phyloP scores from a whole-genome alignment of 2,113 vertebrate genomes.

The Aramus guarauna region DNA sequence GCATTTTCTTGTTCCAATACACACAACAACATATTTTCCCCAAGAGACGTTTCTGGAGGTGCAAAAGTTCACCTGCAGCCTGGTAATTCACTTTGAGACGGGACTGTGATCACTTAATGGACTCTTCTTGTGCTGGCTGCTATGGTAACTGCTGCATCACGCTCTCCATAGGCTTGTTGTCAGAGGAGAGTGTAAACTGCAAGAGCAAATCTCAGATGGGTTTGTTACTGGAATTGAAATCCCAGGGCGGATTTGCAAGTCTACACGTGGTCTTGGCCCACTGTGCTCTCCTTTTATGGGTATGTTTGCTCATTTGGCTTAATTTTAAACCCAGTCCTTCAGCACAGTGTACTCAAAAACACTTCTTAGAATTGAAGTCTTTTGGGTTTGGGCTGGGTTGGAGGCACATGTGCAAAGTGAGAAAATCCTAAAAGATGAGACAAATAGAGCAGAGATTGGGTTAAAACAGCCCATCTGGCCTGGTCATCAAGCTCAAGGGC shows the following conservation, averaged over 20 bases:
- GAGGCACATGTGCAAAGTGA: background rate
- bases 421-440: background rate
- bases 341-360: background rate
- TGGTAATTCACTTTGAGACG: conserved; percentile 52
- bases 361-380: background rate
- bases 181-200: background rate
- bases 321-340: background rate
- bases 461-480: background rate
- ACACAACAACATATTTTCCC: conserved; percentile 1
- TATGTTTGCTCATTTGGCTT: conserved; percentile 9
- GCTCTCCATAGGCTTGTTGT: conserved; percentile 39
- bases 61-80: conserved; percentile 62
- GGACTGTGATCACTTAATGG: conserved; percentile 49
- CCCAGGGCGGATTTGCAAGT: conserved; percentile 11
- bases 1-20: background rate
- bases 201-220: conserved; percentile 28
- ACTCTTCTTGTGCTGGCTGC: conserved; percentile 40
- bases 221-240: conserved; percentile 50
- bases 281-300: conserved; percentile 11
- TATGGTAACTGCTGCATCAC: conserved; percentile 57
- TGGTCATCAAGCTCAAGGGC: background rate
- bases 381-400: background rate
- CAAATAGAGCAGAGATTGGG: background rate
- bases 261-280: background rate
- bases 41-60: conserved; percentile 41